Evolutionary conservation across 2,797 vertebrate genomes (phyloP).

Genomic region (Carduelis carduelis): DNA sequence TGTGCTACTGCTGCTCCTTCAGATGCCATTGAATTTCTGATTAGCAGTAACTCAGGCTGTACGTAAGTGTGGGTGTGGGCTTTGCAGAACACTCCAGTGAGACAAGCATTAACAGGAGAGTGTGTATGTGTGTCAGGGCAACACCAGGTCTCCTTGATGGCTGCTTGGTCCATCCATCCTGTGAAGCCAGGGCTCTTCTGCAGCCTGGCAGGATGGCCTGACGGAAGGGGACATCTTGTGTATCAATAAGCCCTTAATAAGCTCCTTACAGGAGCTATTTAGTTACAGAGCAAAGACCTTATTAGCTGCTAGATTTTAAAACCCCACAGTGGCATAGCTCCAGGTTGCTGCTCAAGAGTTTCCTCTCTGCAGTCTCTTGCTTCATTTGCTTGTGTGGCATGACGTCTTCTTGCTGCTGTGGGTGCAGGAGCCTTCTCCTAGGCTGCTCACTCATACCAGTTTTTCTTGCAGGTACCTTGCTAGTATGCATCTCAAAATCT

Average conservation of each 20-base stretch:
- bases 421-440: neutral
- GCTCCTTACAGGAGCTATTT: constrained; percentile 30
- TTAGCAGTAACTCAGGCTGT: neutral
- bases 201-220: neutral
- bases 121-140: neutral
- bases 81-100: neutral
- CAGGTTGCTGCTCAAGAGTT: neutral
- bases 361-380: constrained; percentile 18
- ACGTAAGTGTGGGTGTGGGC: neutral
- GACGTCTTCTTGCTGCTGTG: neutral
- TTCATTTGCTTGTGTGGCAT: neutral
- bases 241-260: constrained; percentile 17
- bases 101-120: neutral
- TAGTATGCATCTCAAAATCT: neutral
- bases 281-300: neutral
- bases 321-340: neutral
- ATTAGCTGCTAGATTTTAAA: neutral
- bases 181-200: neutral
- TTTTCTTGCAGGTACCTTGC: neutral
- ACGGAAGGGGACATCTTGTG: neutral
- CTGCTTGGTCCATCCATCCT: fast-evolving
- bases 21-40: neutral
- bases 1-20: neutral
- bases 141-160: fast-evolving
- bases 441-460: neutral